Evolutionary conservation across 2,797 vertebrate species (phyloP).

Genomic region (Anabas testudineus): DNA sequence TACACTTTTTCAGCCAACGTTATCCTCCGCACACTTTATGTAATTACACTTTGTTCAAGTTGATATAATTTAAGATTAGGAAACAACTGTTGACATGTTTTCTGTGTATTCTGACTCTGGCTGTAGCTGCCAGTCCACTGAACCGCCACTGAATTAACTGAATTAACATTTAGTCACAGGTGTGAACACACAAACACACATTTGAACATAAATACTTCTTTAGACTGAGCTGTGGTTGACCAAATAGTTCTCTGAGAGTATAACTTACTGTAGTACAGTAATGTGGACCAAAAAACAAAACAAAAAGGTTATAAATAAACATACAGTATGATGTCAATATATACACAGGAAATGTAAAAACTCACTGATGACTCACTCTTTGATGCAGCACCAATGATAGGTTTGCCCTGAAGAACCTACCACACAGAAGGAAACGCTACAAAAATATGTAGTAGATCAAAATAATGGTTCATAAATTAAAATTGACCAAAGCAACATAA

Average conservation of each 20-base stretch:
- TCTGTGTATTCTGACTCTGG: conserved; percentile 76
- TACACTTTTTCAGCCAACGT: conserved; percentile 78
- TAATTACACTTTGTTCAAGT: conserved; percentile 75
- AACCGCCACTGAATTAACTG: conserved; percentile 63
- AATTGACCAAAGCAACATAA: conserved; percentile 88
- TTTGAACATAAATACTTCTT: conserved; percentile 84
- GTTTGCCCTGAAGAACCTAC: conserved; percentile 80
- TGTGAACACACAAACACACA: conserved; percentile 75
- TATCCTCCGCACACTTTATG: conserved; percentile 69
- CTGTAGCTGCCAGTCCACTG: conserved; percentile 80
- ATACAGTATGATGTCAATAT: conserved; percentile 89
- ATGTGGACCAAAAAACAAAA: conserved; percentile 73
- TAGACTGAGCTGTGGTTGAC: conserved; percentile 74
- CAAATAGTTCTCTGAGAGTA: conserved; percentile 83
- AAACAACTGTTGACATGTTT: conserved; percentile 61
- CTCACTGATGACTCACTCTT: conserved; percentile 79
- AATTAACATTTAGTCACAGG: conserved; percentile 65
- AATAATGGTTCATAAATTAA: conserved; percentile 91
- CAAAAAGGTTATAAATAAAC: conserved; percentile 87
- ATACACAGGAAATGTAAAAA: conserved; percentile 89
- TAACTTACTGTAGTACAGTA: conserved; percentile 85
- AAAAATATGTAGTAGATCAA: conserved; percentile 81
- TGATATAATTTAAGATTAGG: conserved; percentile 83
- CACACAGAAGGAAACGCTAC: conserved; percentile 80
- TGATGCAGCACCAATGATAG: conserved; percentile 87